Conservation (phyloP, 2,888 invertebrate species). For the Julus scandinavius region DNA sequence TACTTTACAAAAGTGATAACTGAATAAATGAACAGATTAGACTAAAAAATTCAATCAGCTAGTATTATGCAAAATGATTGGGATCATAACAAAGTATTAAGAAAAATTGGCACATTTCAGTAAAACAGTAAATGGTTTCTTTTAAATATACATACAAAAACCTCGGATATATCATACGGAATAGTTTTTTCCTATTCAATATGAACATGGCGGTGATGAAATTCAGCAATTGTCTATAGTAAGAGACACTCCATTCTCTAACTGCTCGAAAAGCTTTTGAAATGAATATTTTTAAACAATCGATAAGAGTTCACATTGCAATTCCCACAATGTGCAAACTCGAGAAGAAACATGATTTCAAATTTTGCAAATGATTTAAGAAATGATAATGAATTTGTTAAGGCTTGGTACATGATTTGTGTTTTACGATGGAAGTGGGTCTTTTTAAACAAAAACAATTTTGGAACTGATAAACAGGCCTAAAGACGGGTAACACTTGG, state of each 20-base stretch:
- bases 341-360: not conserved
- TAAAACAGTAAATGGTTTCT: not conserved
- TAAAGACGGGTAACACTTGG: not conserved
- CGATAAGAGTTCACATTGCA: too few species aligned
- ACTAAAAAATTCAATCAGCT: not conserved
- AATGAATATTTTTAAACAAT: not conserved
- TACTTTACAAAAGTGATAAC: not conserved
- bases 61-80: not conserved
- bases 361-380: not conserved
- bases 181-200: not conserved
- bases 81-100: not conserved
- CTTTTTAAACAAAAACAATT: not conserved
- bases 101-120: conserved; percentile 22
- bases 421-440: not conserved
- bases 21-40: not conserved
- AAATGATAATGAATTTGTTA: not conserved
- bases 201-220: not conserved
- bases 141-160: conserved; percentile 2
- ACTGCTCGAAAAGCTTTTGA: not conserved
- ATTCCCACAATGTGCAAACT: too few species aligned
- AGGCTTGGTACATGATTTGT: too few species aligned
- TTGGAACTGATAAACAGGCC: not conserved
- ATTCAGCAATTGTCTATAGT: not conserved
- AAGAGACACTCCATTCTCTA: not conserved
- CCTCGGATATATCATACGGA: not conserved